Base-by-base conservation (phyloP, 2,113 vertebrate species). In the Myiozetetes cayanensis region DNA sequence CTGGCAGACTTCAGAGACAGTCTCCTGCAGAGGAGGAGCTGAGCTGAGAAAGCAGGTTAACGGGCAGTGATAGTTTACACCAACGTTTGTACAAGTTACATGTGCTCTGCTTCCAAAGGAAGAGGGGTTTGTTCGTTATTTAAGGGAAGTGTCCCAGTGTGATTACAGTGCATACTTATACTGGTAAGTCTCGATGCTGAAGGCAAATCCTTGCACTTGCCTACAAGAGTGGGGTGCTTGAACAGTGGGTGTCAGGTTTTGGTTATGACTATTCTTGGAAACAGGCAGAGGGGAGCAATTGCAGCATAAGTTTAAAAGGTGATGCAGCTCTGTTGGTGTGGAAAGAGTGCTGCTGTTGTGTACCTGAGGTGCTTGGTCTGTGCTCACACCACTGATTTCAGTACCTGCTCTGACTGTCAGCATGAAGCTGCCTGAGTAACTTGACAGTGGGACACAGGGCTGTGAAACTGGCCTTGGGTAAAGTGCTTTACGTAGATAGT, bases 341-440 rank as follows among this genome's bases (percentile, higher is more conserved):
- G 14, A 4, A 44, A 41, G 44, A 4, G 17, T 52, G n/a, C 50
- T 67, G 46, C 31, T 0, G 1, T 16, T 24, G 10, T 1, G 1
- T 30, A 6, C 24, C 43, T 0, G 1, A 10, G 28, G 4, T 23
- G 20, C 43, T 53, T 30, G 8, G 8, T 10, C n/a, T 65, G 41
- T 3, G 0, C 19, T 43, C 22, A 1, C 0, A 3, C 35, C 28
- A 3, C 37, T n/a, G 0, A 12, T 56, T 82, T 22, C 19, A 8
- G 39, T 55, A 24, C 17, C 59, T 78, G 18, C 37, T 68, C 44
- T 41, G 37, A 12, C 39, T 7, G 24, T 11, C 33, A 10, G 20
- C 4, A 0, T 31, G 19, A 63, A 25, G 39, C 22, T 39, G 8
- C 14, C 9, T 1, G 5, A 49, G n/a, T 49, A 43, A 7, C 20